Evolutionary conservation across 2,797 vertebrate species (phyloP), one percentile per base, ranked within the genome.

Genomic region (Otolemur crassicaudatus): DNA sequence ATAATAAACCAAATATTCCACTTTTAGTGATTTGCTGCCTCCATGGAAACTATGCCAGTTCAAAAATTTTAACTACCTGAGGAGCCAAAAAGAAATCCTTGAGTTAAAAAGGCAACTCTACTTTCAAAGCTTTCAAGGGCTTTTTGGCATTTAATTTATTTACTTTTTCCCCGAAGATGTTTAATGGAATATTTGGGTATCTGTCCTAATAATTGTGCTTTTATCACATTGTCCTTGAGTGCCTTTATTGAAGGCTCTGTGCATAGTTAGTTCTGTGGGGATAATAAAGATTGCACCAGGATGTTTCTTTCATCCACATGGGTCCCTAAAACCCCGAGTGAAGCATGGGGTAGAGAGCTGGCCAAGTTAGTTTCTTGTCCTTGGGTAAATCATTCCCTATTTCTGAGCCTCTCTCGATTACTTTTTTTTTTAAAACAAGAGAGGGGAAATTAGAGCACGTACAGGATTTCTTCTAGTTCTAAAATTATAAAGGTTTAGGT

Each of bases 131-230:
- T 85, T 85, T 77, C 56, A 69, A 76, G 49, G 43, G 1, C 29
- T 90, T 70, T 89, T 88, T 43, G 53, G 1, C 43, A 56, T 72
- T 77, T 90, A 70, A n/a, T 86, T 31, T 90, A 27, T 85, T 75
- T 94, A 46, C n/a, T 86, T 96, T 93, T 72, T 69, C 23, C 23
- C 20, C 43, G 46, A 79, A 19, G 56, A 65, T 76, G 22, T 83
- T 46, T 17, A 89, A 40, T 58, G 49, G n/a, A 29, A 25, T 73
- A 34, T 61, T 79, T 82, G 43, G 76, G 40, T 34, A 12, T 87
- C 70, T 92, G 67, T 82, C 27, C 34, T 91, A 13, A 46, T 96
- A 81, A 77, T 43, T 84, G 69, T 92, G 14, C 60, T 82, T 19
- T 70, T 73, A 34, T 60, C 16, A 49, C n/a, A 65, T 72, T 83